These are phyloP conservation scores for Diorhabda elongata DNA, from an alignment of 1,140 invertebrate species.

Conservation along the genomic window DNA sequence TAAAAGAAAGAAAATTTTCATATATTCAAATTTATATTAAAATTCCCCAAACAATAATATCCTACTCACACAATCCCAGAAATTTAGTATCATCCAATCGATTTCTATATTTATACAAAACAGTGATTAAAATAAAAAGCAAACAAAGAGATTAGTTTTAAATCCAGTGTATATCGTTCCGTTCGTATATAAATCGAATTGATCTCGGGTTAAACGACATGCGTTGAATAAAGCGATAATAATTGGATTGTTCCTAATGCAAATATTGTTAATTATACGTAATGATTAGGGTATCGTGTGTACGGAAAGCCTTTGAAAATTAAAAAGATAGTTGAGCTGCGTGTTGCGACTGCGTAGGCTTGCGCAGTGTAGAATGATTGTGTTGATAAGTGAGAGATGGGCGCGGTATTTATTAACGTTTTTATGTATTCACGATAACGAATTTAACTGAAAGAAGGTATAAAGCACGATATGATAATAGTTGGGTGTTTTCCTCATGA, in stretches of 20 bases:
- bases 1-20: background rate
- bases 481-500: no score
- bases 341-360: constrained; percentile 25
- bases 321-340: constrained; percentile 6
- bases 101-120: background rate
- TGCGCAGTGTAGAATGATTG: constrained; percentile 22
- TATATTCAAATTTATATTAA: background rate
- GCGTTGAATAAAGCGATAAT: background rate
- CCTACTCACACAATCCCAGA: no score
- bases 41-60: background rate
- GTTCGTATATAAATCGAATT: background rate
- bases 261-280: constrained; percentile 16
- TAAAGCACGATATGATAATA: no score
- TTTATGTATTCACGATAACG: background rate
- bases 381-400: background rate
- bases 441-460: no score
- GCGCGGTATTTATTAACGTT: background rate
- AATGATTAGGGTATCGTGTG: constrained; percentile 9
- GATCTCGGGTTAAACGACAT: background rate
- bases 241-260: constrained; percentile 12
- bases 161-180: background rate
- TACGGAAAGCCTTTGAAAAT: background rate
- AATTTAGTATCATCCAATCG: background rate
- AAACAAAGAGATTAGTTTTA: background rate
- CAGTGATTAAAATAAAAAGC: background rate